A percentile compares a stretch with the other conserved stretches of the same genome.
These are phyloP conservation scores for Perccottus glenii DNA, from an alignment of 2,113 vertebrate genomes.

Conservation along the genomic window DNA sequence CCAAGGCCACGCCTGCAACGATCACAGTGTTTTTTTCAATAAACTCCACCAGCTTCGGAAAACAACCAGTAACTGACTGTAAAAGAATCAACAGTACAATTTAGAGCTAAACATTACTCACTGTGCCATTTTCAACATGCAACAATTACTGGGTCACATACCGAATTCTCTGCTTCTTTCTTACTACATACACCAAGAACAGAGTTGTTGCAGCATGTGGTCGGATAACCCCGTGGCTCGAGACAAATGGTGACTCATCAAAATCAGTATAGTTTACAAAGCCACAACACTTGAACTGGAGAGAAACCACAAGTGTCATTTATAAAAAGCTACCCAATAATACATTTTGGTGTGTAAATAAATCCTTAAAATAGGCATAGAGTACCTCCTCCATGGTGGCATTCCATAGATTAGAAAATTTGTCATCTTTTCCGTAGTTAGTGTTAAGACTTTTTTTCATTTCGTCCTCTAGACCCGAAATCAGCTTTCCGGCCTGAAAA, in stretches of 20 bases:
- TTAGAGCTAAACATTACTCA: not conserved
- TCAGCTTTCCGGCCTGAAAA: constrained; percentile 58
- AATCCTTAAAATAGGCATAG: not conserved
- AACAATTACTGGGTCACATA: constrained; percentile 18
- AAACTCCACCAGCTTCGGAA: constrained; percentile 44
- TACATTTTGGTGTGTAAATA: not conserved
- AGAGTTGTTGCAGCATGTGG: constrained; percentile 57
- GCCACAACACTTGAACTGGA: constrained; percentile 79
- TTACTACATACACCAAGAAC: accelerated
- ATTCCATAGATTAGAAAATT: constrained; percentile 69
- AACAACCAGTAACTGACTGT: constrained; percentile 67
- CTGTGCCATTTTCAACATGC: not conserved
- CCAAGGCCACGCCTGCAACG: constrained; percentile 71
- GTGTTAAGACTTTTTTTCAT: constrained; percentile 35
- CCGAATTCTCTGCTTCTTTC: accelerated
- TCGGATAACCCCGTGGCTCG: accelerated
- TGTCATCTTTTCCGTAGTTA: not conserved
- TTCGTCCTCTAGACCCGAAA: constrained; percentile 26
- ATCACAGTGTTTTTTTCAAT: constrained; percentile 66
- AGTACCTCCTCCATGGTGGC: constrained; percentile 76
- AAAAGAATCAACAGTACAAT: not conserved
- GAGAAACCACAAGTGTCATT: constrained; percentile 1
- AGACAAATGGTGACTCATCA: constrained; percentile 46
- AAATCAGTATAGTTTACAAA: constrained; percentile 77
- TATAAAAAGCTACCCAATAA: not conserved